Evolutionary conservation across 1,140 invertebrate genomes (phyloP), one percentile per base, ranked within the genome.

Genomic region (Amyelois transitella): DNA sequence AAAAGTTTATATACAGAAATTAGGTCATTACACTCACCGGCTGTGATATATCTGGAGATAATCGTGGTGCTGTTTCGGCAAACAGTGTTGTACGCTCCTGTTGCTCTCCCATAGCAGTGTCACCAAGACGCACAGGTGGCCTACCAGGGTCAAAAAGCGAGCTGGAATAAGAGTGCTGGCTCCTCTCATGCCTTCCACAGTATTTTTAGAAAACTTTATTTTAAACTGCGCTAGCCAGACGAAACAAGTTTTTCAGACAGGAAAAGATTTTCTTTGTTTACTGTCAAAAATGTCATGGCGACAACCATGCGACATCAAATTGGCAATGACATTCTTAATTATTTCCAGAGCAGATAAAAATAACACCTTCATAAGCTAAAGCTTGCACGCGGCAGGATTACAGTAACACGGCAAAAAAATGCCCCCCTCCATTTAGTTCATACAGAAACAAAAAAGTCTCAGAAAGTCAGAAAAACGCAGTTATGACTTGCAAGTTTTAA

Each of bases 21-120:
- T 53, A 47, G 45, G 21, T 49, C 19, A n/a, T 51, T 48, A 53
- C 22, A 88, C 90, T 89, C 76, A 91, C 90, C 86, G 79, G 67
- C 68, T 89, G 81, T 88, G 88, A 75, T 88, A 86, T 60, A 67
- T 78, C 67, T 82, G 77, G 74, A 80, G 82, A 69, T 66, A 78
- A 65, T 77, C 64, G 71, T 80, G 72, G 64, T 72, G 70, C 51
- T 80, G 77, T 66, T 64, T 84, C 57, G 80, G 82, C 61, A 90
- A 89, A 89, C 90, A 91, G 55, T 72, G 78, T 62, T 68, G 83
- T 58, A 81, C 75, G 66, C 72, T 90, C 86, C 86, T 75, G 57
- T 85, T 75, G 73, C 75, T 89, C 78, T 88, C 90, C 90, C 90
- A 91, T 90, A 91, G 71, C 64, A 91, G 76, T 44, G 86, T 84